Conservation (phyloP, 2,888 invertebrate genomes). For the Hybos culiciformis region DNA sequence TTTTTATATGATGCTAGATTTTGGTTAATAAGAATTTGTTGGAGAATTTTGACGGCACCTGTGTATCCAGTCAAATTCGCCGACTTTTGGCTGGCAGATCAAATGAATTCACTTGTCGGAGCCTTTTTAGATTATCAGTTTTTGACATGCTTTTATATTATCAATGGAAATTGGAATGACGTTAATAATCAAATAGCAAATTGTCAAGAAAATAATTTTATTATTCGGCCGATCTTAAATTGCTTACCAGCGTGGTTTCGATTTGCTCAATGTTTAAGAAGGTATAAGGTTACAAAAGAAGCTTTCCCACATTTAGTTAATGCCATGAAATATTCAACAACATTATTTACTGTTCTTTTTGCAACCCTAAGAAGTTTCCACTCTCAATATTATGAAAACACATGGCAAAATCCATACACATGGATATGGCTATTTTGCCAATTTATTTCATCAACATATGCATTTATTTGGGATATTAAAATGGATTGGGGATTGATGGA, state of each 20-base stretch:
- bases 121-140: constrained; percentile 91
- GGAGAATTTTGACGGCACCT: constrained; percentile 69
- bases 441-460: constrained; percentile 81
- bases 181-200: constrained; percentile 32
- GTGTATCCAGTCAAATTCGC: constrained; percentile 91
- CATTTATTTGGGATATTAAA: constrained; percentile 95
- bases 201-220: constrained; percentile 55
- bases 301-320: constrained; percentile 94
- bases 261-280: constrained; percentile 90
- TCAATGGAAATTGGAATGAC: constrained; percentile 58
- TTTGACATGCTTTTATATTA: constrained; percentile 80
- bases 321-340: constrained; percentile 95
- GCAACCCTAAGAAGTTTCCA: constrained; percentile 54
- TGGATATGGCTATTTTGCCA: constrained; percentile 82
- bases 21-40: constrained; percentile 72
- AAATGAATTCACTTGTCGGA: constrained; percentile 82
- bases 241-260: constrained; percentile 95
- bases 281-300: constrained; percentile 87
- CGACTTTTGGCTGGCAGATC: constrained; percentile 98
- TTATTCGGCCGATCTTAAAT: constrained; percentile 72
- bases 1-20: constrained; percentile 86
- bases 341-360: constrained; percentile 87
- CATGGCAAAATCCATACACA: constrained; percentile 68
- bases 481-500: constrained; percentile 99
- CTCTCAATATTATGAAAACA: constrained; percentile 43